Evolutionary conservation across 2,888 invertebrate species (phyloP), one percentile per base, ranked within the genome.

Genomic region (Ormyrus thymus): DNA sequence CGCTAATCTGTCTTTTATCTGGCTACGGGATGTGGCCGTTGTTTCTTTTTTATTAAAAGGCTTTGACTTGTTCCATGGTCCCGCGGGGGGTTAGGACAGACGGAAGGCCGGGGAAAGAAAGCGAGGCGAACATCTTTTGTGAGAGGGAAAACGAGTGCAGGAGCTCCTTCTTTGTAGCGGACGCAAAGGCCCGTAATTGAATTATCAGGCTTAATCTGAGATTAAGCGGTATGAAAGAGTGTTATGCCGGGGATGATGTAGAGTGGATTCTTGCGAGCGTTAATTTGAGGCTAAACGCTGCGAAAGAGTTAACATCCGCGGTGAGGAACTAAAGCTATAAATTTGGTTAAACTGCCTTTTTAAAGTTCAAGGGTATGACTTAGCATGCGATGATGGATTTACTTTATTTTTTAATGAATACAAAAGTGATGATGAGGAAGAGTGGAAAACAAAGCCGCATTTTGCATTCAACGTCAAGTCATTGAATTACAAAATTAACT

Each of bases 1-100:
- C 13, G 64, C 64, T 70, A 69, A 69, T 79, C 65, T 75, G 68
- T 68, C 64, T 70, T 70, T 70, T 65, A 79, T 79, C 79, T 43
- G 51, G 51, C 46, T 3, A 29, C 29, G 9, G 48, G 48, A 56
- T 6, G 73, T 56, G 48, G 55, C 59, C 29, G 29, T 7, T 29
- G 64, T 10, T 48, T 55, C 29, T 29, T 29, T 29, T 29, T 29
- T 73, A 58, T 70, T 8, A 50, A 50, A 59, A 51, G 29, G 56
- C 66, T 50, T 13, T 55, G 11, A 29, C 29, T 29, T 3, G 29
- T 29, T 29, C 29, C 0, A 29, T 29, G 29, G 29, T 29, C 0
- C 3, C 29, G 29, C 29, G 29, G 29, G 29, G 3, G 29, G 29
- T 4, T 3, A 29, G 4, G 29, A 29, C 29, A 29, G 29, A 29